Base-by-base conservation (phyloP, 2,888 invertebrate species). In the Aspidiotus rigidus region DNA sequence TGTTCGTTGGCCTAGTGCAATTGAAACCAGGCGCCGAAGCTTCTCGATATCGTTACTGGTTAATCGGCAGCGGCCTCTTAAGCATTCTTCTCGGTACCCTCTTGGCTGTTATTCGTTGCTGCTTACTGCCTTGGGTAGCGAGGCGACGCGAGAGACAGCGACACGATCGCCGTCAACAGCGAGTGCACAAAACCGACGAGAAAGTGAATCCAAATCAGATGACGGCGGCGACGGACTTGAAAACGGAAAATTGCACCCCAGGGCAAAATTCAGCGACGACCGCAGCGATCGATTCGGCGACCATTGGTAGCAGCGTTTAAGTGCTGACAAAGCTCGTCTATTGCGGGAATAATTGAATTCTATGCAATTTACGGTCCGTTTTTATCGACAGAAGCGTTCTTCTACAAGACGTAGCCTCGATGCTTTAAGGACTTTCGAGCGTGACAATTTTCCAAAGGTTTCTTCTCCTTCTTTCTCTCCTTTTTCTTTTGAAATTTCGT, bases 1-100 rank as follows among this genome's bases (percentile, higher is more conserved):
- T 88, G 75, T 86, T 88, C 72, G 88, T 88, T 74, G 88, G 88
- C 40, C 79, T 88, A 76, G 88, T 88, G 72, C 88, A 88, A 78
- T 79, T 88, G 74, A 87, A 87, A 11, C 88, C 88, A 1, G 86
- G 87, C 13, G 88, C 88, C 0, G 88, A 88, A 75, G 87, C 87
- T 13, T 87, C 86, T 0, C 86, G 86, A 76, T 87, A 88, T 76
- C 84, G 86, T 69, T 87, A 72, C 77, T 83, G 85, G 74, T 81
- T 87, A 74, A 83, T 87, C 79, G 86, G 71, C 85, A 83, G 84
- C 0, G 88, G 88, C 5, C 83, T 82, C 3, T 81, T 83, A 54
- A 81, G 87, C 13, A 80, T 87, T 49, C 79, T 84, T 2, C 77
- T 84, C 10, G 88, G 88, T 5, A 79, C 86, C 7, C 76, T 85